Base-by-base conservation (phyloP, 2,113 vertebrate species). In the Hassar affinis region DNA sequence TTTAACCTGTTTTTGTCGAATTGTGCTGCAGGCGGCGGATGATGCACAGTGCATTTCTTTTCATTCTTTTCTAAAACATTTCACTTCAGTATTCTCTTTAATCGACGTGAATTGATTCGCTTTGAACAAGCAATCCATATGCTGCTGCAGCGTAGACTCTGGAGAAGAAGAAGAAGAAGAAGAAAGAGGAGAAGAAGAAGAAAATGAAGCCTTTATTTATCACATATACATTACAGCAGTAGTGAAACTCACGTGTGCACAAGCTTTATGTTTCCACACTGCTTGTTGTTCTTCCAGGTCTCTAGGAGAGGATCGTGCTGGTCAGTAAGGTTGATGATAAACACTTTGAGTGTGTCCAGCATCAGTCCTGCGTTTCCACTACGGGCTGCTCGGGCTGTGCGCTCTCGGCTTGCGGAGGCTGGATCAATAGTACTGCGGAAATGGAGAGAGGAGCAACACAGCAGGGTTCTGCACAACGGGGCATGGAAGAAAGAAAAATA, bases 391-490 rank as follows among this genome's bases (percentile, higher is more conserved):
- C 30, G 69, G 61, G 72, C 62, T 79, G 68, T 69, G 59, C 14
- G 80, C 79, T 85, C 68, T 82, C 86, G 51, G 42, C 61, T 66
- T 51, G 38, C 82, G 68, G 61, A 82, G 75, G 56, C 61, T 27
- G 69, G 84, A 87, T 87, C 86, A 87, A 87, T 87, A 87, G 82
- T 78, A 87, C 86, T 87, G 86, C 84, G 77, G 84, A 85, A 85
- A 45, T 74, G 27, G 64, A 76, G 80, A 85, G 80, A 83, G 84
- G 66, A 82, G 35, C 56, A 85, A 82, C 75, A 79, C 66, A 42
- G 68, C n/a, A 42, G 79, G 81, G 56, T 59, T 84, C 78, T 84
- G 86, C 80, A 76, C 77, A 87, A 80, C 27, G 52, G 77, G 80
- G 56, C 56, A 59, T n/a, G 54, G 56, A 85, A 64, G 62, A 52